These are phyloP conservation scores for Ectemnius lituratus DNA, from an alignment of 2,888 invertebrate genomes.

Conservation along the genomic window DNA sequence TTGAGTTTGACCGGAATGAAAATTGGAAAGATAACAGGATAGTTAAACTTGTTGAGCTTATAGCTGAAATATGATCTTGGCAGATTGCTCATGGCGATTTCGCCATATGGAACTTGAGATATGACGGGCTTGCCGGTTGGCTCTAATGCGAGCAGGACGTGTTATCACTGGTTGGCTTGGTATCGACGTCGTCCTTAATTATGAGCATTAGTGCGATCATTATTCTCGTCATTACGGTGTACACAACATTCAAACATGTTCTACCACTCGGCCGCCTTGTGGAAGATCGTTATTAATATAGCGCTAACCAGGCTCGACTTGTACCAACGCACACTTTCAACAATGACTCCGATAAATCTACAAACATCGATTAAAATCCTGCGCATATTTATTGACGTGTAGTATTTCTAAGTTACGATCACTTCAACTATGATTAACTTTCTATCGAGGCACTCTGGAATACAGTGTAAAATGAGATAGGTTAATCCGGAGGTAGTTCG, in stretches of 20 bases:
- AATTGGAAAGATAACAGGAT: slow-evolving; percentile 38
- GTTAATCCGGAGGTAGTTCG: no score
- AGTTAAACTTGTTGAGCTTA: slow-evolving; percentile 31
- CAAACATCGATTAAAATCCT: background rate
- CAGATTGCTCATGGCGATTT: slow-evolving; percentile 48
- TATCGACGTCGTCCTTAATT: slow-evolving; percentile 55
- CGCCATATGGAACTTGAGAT: slow-evolving; percentile 18
- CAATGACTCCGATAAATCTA: slow-evolving; percentile 51
- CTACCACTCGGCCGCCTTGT: slow-evolving; percentile 31
- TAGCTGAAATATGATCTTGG: slow-evolving; percentile 45
- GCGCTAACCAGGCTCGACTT: slow-evolving; percentile 39
- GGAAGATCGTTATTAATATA: slow-evolving; percentile 55
- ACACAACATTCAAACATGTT: slow-evolving; percentile 46
- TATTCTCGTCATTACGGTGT: slow-evolving; percentile 53
- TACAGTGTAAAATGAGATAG: no score
- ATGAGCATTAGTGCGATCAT: slow-evolving; percentile 56
- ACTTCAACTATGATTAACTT: no score
- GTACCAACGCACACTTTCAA: slow-evolving; percentile 41
- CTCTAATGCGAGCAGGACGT: slow-evolving; percentile 52
- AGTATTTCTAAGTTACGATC: no score
- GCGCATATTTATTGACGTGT: no score
- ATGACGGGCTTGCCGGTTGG: slow-evolving; percentile 15
- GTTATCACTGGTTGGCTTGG: slow-evolving; percentile 47
- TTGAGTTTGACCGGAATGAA: slow-evolving; percentile 31
- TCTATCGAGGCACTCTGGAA: no score